A percentile compares a stretch with the other conserved stretches of the same genome.
Conservation (phyloP, 2,888 invertebrate species). For the Meiosimyza decipiens region DNA sequence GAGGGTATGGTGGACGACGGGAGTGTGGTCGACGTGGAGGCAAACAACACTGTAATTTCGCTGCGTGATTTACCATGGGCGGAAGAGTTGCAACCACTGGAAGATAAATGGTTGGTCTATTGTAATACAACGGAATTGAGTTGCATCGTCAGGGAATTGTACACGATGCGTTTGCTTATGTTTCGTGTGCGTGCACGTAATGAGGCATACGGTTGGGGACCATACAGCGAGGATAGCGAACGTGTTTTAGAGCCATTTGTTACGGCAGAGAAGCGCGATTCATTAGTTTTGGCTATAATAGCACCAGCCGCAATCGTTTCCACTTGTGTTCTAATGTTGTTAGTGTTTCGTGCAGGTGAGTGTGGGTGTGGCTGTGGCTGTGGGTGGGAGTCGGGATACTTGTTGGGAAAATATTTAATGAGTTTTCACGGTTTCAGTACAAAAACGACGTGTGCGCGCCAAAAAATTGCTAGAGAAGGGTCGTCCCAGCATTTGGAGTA, state of each 20-base stretch:
- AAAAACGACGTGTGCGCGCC: constrained; percentile 74
- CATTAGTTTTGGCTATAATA: constrained; percentile 73
- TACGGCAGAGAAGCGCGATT: constrained; percentile 61
- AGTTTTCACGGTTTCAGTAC: constrained; percentile 67
- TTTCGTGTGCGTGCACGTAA: constrained; percentile 86
- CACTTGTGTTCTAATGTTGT: constrained; percentile 58
- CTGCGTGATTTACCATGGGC: constrained; percentile 67
- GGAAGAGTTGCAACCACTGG: constrained; percentile 70
- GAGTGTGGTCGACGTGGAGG: constrained; percentile 13
- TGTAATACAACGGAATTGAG: constrained; percentile 85
- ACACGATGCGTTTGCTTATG: constrained; percentile 72
- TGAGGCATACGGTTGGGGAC: constrained; percentile 80
- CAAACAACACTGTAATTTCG: constrained; percentile 42
- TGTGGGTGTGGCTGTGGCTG: not conserved
- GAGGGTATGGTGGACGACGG: constrained; percentile 21
- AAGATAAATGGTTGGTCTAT: constrained; percentile 72
- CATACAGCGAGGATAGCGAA: constrained; percentile 76
- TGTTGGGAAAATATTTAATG: not conserved
- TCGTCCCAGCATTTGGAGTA: constrained; percentile 76
- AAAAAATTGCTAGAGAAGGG: constrained; percentile 75
- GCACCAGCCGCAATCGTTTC: constrained; percentile 70
- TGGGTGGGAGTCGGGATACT: not conserved
- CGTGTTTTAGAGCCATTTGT: constrained; percentile 66
- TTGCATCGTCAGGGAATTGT: constrained; percentile 79
- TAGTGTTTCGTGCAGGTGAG: constrained; percentile 59